phyloP scores from a whole-genome alignment of 2,113 vertebrate genomes.

The Cryptotis parvus region DNA sequence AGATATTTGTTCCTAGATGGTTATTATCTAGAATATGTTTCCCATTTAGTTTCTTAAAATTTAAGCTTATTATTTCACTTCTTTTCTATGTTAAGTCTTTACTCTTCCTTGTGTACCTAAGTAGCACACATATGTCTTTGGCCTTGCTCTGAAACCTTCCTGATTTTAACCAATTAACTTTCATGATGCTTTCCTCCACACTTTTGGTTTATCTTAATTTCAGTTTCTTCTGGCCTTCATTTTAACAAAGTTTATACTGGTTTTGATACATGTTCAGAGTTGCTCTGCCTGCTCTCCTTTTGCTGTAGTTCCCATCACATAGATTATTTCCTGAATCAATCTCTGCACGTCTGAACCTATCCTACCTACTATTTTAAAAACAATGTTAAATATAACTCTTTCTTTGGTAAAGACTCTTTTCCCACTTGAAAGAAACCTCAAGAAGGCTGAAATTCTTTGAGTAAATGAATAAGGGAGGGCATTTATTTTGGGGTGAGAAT shows the following conservation, averaged over 20 bases:
- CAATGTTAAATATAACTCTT: neutral
- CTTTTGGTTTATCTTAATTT: constrained; percentile 42
- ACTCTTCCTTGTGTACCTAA: neutral
- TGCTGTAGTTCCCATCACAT: neutral
- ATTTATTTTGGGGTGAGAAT: neutral
- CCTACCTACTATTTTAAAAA: neutral
- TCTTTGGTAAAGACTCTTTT: neutral
- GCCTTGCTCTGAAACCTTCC: neutral
- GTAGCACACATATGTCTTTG: neutral
- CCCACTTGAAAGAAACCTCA: neutral
- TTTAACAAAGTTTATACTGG: neutral
- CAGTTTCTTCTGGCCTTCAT: neutral
- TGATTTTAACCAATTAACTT: neutral
- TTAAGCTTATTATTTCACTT: neutral
- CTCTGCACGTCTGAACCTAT: neutral
- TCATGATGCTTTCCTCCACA: neutral
- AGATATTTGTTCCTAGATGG: neutral
- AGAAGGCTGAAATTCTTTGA: neutral
- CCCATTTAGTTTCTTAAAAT: neutral
- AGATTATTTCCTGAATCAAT: neutral
- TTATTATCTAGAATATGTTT: neutral
- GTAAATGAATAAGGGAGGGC: neutral
- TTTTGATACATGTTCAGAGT: neutral
- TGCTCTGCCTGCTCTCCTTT: neutral
- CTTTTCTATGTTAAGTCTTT: neutral